Percentiles rank a stretch among this genome's conserved stretches.
Conservation (phyloP, 2,888 invertebrate species). For the Euphydryas editha region DNA sequence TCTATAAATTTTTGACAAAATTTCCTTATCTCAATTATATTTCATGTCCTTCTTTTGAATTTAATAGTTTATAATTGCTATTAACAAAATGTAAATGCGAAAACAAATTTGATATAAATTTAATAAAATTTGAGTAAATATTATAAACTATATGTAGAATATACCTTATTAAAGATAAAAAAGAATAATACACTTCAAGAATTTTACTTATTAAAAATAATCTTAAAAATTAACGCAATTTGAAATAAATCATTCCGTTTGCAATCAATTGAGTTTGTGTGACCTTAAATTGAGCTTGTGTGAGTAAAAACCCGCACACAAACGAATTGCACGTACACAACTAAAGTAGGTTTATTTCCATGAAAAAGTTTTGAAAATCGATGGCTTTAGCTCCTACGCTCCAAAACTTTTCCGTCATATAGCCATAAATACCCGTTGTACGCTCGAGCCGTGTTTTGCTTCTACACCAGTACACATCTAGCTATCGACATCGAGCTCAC, state of each 20-base stretch:
- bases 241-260: conserved; percentile 26
- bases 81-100: no score
- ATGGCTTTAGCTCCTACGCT: conserved; percentile 82
- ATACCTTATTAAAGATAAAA: no score
- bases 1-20: no score
- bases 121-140: no score
- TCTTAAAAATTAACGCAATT: no score
- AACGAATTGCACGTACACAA: conserved; percentile 63
- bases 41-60: no score
- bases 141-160: no score
- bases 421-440: conserved; percentile 75
- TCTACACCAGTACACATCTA: conserved; percentile 40
- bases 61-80: no score
- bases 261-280: conserved; percentile 56
- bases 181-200: no score
- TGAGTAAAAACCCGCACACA: conserved; percentile 66
- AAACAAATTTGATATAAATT: no score
- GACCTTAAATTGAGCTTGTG: conserved; percentile 66
- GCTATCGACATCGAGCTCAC: conserved; percentile 35
- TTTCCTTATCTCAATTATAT: no score
- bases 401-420: conserved; percentile 80
- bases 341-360: conserved; percentile 84
- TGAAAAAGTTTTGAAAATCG: conserved; percentile 85
- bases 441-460: conserved; percentile 72
- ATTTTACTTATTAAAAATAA: no score